Base-by-base conservation (phyloP, 2,888 invertebrate species). In the Abscondita cerata region DNA sequence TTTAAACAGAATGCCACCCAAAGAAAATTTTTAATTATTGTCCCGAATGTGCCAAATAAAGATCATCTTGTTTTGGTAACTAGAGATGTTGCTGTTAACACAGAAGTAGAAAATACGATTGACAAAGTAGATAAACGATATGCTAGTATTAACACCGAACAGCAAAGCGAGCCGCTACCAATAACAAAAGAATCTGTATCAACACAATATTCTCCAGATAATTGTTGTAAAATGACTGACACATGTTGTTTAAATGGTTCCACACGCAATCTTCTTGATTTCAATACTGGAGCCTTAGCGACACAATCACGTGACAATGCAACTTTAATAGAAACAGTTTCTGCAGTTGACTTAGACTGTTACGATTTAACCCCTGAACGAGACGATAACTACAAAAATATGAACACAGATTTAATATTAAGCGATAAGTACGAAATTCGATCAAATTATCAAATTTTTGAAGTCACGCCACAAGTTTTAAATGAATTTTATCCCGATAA, bases 341-440 rank as follows among this genome's bases (percentile, higher is more conserved):
- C 1, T 1, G 11, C 3, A 16, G 44, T 44, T 4, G 44, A 61
- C 15, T 56, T 61, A 31, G 55, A 51, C 19, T 54, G 55, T 46
- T 63, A 63, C 13, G 63, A 63, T 52, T 50, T 63, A 47, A 63
- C 63, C 1, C 63, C 63, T 1, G 54, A 63, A 41, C 59, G 63
- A 15, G 63, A 63, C 31, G 40, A 18, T 16, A 50, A 53, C n/a
- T 18, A n/a, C 18, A 44, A 44, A 11, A 16, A 25, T 15, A 16
- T 16, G 25, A 19, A 50, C 15, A 15, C 50, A 50, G 25, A 50
- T 1, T 31, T 50, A 6, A 12, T 50, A 25, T 13, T 50, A 4
- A 13, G 25, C 12, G 18, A 44, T n/a, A 18, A 44, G 18, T 44
- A 44, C n/a, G 44, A 18, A 19, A 16, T 44, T 19, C 11, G 9